These are phyloP conservation scores for Chamaetylas fuelleborni DNA, from an alignment of 2,113 vertebrate species.

Conservation along the genomic window DNA sequence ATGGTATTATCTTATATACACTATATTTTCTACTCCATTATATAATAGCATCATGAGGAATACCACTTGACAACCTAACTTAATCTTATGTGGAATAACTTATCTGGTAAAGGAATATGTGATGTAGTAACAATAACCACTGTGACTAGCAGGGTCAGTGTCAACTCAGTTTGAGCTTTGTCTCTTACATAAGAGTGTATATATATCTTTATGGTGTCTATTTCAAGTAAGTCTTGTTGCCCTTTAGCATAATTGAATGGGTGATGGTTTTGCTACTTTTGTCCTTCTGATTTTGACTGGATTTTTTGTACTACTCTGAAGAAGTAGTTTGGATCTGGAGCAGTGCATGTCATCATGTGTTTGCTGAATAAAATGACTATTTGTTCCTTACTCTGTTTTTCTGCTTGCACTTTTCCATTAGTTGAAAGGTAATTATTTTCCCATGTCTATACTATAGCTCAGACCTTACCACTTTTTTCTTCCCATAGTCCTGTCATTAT, in stretches of 20 bases:
- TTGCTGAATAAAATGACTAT: background rate
- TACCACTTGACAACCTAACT: background rate
- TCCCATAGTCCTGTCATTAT: background rate
- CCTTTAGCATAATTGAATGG: background rate
- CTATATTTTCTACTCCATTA: background rate
- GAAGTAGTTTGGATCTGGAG: background rate
- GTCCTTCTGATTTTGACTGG: background rate
- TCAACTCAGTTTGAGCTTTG: background rate
- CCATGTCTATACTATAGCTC: background rate
- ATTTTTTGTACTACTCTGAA: background rate
- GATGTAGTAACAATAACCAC: background rate
- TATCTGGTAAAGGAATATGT: background rate
- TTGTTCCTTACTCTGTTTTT: background rate
- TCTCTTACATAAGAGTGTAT: background rate
- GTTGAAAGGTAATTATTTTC: background rate
- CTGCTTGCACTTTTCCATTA: background rate
- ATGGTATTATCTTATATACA: background rate
- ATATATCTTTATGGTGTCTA: background rate
- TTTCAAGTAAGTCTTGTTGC: background rate
- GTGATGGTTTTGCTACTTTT: background rate
- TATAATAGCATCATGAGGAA: background rate
- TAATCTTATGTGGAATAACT: background rate
- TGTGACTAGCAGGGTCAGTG: background rate
- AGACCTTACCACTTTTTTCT: background rate
- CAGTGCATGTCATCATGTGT: fast-evolving